These are phyloP conservation scores for Pachycephala philippinensis DNA, from an alignment of 2,113 vertebrate genomes.

Conservation along the genomic window DNA sequence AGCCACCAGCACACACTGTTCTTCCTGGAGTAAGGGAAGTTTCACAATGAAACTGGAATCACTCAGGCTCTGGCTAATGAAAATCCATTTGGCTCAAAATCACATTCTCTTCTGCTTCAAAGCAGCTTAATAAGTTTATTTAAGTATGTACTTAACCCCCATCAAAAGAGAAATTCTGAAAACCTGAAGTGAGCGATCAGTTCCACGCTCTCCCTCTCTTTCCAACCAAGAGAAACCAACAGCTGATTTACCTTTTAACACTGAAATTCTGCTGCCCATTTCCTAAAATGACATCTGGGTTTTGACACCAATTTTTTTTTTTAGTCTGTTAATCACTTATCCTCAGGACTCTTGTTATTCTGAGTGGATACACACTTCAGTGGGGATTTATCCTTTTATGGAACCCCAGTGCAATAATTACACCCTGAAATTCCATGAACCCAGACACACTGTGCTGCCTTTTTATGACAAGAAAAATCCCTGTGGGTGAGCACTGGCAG, in stretches of 20 bases:
- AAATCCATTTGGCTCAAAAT: not conserved
- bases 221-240: not conserved
- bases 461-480: not conserved
- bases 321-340: not conserved
- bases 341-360: not conserved
- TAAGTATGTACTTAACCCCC: not conserved
- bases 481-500: accelerated
- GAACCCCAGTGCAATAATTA: not conserved
- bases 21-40: not conserved
- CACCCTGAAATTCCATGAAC: not conserved
- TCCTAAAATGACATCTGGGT: not conserved
- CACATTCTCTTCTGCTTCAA: not conserved
- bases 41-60: not conserved
- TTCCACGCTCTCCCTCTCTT: not conserved
- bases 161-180: not conserved
- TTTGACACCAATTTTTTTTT: not conserved
- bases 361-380: not conserved
- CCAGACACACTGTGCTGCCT: not conserved
- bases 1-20: not conserved
- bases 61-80: not conserved
- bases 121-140: not conserved
- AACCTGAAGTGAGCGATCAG: not conserved
- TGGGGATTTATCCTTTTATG: not conserved
- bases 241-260: not conserved
- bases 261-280: not conserved